phyloP scores from a whole-genome alignment of 2,888 invertebrate genomes.

The Agrotis puta region DNA sequence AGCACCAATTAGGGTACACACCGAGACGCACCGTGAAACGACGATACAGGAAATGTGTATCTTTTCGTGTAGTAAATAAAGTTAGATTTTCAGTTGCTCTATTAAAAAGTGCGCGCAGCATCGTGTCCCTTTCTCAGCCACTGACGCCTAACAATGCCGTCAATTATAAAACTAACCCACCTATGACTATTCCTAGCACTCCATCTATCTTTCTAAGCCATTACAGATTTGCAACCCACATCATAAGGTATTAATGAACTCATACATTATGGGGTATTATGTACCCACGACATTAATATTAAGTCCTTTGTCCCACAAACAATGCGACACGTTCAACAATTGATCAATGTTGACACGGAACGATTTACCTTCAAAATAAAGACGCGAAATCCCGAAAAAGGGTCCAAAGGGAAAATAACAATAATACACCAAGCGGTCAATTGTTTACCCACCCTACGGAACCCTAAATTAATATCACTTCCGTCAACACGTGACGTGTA shows the following conservation, averaged over 20 bases:
- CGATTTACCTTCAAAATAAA: conserved; percentile 68
- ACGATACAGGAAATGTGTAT: no score
- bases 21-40: no score
- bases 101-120: no score
- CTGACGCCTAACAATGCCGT: no score
- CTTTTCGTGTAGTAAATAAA: no score
- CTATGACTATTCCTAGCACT: background rate
- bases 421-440: conserved; percentile 78
- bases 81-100: no score
- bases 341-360: conserved; percentile 65
- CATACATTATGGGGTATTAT: conserved; percentile 39
- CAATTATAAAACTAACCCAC: background rate
- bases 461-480: conserved; percentile 86
- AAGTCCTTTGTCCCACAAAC: conserved; percentile 58
- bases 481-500: conserved; percentile 84
- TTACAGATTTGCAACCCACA: conserved; percentile 31
- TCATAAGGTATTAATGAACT: conserved; percentile 52
- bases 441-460: conserved; percentile 81
- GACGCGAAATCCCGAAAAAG: conserved; percentile 61
- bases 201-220: conserved; percentile 29
- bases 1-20: no score
- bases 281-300: conserved; percentile 48
- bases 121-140: no score
- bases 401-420: conserved; percentile 66
- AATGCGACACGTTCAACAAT: conserved; percentile 55